Conservation (phyloP, 2,113 vertebrate species). For the Microtus richardsoni region DNA sequence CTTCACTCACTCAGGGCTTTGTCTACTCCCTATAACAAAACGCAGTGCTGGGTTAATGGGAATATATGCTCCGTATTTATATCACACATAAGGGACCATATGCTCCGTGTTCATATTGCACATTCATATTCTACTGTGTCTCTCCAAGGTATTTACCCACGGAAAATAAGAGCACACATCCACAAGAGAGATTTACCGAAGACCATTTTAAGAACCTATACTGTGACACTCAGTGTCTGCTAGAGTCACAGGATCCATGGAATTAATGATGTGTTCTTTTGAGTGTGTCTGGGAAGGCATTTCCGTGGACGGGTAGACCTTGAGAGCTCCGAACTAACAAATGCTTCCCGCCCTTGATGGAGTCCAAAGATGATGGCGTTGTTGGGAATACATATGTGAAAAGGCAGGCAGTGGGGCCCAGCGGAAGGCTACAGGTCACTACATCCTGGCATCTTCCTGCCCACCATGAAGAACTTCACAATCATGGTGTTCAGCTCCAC, state of each 20-base stretch:
- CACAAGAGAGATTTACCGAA: background rate
- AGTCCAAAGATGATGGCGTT: background rate
- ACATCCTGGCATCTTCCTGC: background rate
- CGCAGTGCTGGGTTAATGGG: background rate
- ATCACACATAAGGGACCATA: background rate
- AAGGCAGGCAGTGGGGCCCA: background rate
- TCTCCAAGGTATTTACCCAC: background rate
- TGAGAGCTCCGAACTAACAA: background rate
- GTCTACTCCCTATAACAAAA: background rate
- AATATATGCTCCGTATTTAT: background rate
- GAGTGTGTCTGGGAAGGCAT: background rate
- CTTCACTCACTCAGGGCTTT: background rate
- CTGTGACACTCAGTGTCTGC: background rate
- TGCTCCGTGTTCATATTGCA: background rate
- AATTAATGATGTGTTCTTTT: background rate
- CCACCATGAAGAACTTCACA: background rate
- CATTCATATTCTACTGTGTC: background rate
- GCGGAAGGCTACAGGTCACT: background rate
- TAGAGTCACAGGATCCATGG: background rate
- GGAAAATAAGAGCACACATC: background rate
- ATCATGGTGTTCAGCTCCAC: background rate
- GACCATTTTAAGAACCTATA: background rate
- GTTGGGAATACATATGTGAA: background rate
- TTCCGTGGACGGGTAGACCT: background rate
- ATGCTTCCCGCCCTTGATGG: background rate